Conservation (phyloP, 2,113 vertebrate genomes). For the Emydocephalus ijimae region DNA sequence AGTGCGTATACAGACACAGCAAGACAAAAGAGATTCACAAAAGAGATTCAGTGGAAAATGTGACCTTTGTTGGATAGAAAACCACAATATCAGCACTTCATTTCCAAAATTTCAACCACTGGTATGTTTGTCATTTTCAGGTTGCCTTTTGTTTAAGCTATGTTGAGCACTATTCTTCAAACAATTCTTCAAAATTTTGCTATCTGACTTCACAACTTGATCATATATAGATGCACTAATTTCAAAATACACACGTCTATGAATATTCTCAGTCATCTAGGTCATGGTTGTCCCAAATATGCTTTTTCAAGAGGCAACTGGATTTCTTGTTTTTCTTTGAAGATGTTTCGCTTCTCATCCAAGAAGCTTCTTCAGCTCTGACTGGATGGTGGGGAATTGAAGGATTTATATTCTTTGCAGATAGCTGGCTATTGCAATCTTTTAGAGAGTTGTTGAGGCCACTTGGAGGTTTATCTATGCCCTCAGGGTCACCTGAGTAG, state of each 20-base stretch:
- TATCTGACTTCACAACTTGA: constrained; percentile 34
- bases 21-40: constrained; percentile 25
- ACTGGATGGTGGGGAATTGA: too few species aligned
- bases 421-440: too few species aligned
- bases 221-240: not conserved
- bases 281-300: too few species aligned
- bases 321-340: too few species aligned
- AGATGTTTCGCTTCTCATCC: too few species aligned
- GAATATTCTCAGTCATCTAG: too few species aligned
- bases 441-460: too few species aligned
- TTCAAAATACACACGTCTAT: not conserved
- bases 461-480: too few species aligned
- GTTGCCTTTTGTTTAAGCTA: constrained; percentile 13
- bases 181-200: constrained; percentile 14
- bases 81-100: constrained; percentile 9
- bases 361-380: too few species aligned
- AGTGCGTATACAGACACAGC: not conserved
- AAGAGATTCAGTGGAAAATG: constrained; percentile 29
- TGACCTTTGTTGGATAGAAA: not conserved
- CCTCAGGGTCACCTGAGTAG: too few species aligned
- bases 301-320: too few species aligned
- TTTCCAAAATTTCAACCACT: constrained; percentile 19
- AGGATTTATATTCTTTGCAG: too few species aligned
- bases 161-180: not conserved
- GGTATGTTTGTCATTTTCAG: constrained; percentile 11